Conservation (phyloP, 2,113 vertebrate genomes). For the Ciconia stormi region DNA sequence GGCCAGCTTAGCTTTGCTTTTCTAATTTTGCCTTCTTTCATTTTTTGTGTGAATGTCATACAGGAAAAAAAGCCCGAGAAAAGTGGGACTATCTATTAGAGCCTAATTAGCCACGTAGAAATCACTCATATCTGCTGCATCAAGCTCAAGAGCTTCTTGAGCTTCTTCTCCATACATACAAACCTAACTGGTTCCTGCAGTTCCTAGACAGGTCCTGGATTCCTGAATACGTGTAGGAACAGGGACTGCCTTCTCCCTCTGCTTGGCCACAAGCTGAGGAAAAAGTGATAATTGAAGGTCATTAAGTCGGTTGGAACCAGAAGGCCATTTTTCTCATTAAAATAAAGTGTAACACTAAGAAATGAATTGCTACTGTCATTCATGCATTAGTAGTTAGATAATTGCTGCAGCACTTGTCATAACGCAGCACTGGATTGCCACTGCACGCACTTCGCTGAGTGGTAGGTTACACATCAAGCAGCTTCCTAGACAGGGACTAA, state of each 20-base stretch:
- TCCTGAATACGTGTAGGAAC: not conserved
- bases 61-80: not conserved
- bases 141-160: not conserved
- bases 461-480: not conserved
- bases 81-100: not conserved
- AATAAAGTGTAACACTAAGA: not conserved
- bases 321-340: not conserved
- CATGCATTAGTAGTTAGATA: not conserved
- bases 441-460: not conserved
- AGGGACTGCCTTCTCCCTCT: not conserved
- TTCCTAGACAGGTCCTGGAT: not conserved
- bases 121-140: not conserved
- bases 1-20: not conserved
- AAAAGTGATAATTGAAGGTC: not conserved
- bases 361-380: not conserved
- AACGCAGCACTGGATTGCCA: not conserved
- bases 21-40: not conserved
- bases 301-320: not conserved
- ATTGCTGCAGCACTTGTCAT: constrained; percentile 6
- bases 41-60: not conserved
- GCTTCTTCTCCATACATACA: not conserved
- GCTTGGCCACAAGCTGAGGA: not conserved
- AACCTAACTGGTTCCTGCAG: not conserved
- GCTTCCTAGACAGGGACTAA: constrained; percentile 18
- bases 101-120: not conserved